phyloP scores from a whole-genome alignment of 1,140 invertebrate species.

The Anoplolepis gracilipes region DNA sequence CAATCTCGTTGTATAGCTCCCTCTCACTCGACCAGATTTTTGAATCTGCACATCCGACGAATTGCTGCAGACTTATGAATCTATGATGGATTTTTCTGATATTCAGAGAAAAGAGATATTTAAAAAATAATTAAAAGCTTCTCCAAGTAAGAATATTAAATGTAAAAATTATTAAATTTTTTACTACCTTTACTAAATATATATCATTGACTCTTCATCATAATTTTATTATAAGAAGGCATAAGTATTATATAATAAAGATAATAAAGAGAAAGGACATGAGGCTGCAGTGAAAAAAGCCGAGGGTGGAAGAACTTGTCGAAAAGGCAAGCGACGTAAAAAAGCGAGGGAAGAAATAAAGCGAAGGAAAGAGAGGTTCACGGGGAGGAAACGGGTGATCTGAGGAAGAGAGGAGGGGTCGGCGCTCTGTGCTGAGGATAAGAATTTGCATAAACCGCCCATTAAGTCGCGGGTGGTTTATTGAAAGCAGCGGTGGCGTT shows the following conservation, averaged over 20 bases:
- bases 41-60: slow-evolving; percentile 27
- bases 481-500: slow-evolving; percentile 80
- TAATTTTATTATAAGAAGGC: background rate
- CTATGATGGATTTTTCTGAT: background rate
- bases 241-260: background rate
- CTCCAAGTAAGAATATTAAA: background rate
- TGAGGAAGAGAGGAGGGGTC: slow-evolving; percentile 27
- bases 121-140: slow-evolving; percentile 11
- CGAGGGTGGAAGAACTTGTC: slow-evolving; percentile 13
- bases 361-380: slow-evolving; percentile 14
- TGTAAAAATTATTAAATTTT: background rate
- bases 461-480: slow-evolving; percentile 82
- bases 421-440: slow-evolving; percentile 67
- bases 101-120: background rate
- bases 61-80: slow-evolving; percentile 35
- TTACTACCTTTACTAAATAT: background rate
- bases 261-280: background rate
- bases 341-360: slow-evolving; percentile 39
- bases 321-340: slow-evolving; percentile 52
- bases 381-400: background rate
- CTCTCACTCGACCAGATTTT: slow-evolving; percentile 49
- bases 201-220: background rate
- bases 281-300: slow-evolving; percentile 15
- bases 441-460: slow-evolving; percentile 82
- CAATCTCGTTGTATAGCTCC: slow-evolving; percentile 52